Evolutionary conservation across 35 echinoderm and acorn worm genomes (phyloP).

Genomic region (Patiria miniata): DNA sequence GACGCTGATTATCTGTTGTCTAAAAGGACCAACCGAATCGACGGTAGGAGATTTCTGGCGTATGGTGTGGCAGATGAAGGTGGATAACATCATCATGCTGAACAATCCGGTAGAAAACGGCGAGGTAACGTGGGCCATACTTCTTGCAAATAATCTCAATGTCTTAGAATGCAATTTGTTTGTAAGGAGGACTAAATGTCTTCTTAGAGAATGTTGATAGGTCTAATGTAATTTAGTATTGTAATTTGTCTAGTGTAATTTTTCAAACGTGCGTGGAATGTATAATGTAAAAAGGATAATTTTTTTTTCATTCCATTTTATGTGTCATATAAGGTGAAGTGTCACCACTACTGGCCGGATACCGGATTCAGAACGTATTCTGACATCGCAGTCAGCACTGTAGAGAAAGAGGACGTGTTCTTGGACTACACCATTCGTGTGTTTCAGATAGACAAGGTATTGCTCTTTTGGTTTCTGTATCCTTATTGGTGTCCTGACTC

Average conservation of each 20-base stretch:
- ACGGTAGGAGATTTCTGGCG: slow-evolving; percentile 91
- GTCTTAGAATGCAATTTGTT: too few relatives aligned
- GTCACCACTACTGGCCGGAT: neutral
- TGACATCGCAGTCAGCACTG: neutral
- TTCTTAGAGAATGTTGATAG: too few relatives aligned
- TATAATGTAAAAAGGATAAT: too few relatives aligned
- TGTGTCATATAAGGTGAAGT: neutral
- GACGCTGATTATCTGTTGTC: too few relatives aligned
- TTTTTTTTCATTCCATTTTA: too few relatives aligned
- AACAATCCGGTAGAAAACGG: slow-evolving; percentile 73
- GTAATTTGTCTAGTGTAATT: too few relatives aligned
- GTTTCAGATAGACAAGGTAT: neutral
- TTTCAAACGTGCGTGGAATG: too few relatives aligned
- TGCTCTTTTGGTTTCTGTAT: neutral
- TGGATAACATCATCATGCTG: slow-evolving; percentile 80
- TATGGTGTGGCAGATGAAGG: slow-evolving; percentile 88
- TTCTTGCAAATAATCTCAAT: too few relatives aligned
- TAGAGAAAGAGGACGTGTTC: neutral
- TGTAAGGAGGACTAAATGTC: too few relatives aligned
- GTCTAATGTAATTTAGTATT: too few relatives aligned
- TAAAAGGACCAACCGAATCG: slow-evolving; percentile 71
- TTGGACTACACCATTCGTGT: neutral
- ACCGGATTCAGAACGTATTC: neutral
- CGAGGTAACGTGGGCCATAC: slow-evolving; percentile 50
- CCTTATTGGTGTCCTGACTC: too few relatives aligned